These are phyloP conservation scores for Oncorhynchus clarkii DNA, from an alignment of 2,113 vertebrate species.

Conservation along the genomic window DNA sequence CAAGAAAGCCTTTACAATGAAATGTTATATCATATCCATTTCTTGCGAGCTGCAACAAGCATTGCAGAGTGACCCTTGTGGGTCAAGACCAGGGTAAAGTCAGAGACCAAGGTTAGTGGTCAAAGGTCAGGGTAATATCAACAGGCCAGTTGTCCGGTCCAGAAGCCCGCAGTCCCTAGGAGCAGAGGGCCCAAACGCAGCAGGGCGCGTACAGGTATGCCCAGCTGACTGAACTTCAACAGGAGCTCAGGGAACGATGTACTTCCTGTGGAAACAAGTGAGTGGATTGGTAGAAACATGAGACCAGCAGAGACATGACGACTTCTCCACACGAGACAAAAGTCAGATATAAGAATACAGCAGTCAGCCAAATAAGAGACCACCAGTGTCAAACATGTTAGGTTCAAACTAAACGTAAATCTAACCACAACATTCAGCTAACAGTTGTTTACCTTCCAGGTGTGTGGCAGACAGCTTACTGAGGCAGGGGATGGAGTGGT, in stretches of 20 bases:
- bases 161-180: conserved; percentile 47
- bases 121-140: background rate
- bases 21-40: background rate
- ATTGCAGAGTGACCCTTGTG: background rate
- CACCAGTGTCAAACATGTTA: too few relatives aligned
- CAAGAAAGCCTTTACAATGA: background rate
- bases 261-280: conserved; percentile 69
- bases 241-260: conserved; percentile 83
- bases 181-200: conserved; percentile 84
- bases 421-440: too few relatives aligned
- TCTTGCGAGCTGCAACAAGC: background rate
- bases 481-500: conserved; percentile 84
- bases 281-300: background rate
- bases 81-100: background rate
- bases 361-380: too few relatives aligned
- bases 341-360: too few relatives aligned
- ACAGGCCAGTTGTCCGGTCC: background rate
- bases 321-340: too few relatives aligned
- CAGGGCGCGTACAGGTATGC: conserved; percentile 84
- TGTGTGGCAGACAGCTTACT: conserved; percentile 73
- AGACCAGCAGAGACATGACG: background rate
- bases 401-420: too few relatives aligned
- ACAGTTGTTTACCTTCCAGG: conserved; percentile 78
- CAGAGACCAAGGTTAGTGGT: background rate
- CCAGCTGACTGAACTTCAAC: conserved; percentile 78